Conservation (phyloP, 2,797 vertebrate genomes). For the Myoxocephalus aenaeus region DNA sequence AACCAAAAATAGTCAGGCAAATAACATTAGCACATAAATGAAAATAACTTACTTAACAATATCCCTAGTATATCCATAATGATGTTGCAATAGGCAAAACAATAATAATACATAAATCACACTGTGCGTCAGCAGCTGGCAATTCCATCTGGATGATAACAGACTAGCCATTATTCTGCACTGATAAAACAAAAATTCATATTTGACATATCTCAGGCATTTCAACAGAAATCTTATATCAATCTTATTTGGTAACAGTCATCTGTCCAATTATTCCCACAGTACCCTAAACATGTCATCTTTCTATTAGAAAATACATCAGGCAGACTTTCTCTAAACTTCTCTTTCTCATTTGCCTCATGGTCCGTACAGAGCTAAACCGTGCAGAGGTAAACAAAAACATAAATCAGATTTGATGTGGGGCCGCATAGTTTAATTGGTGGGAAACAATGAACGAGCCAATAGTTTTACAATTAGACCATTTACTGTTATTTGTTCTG, state of each 20-base stretch:
- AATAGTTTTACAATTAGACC: conserved; percentile 11
- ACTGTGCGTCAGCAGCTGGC: conserved; percentile 4
- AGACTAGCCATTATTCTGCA: conserved; percentile 11
- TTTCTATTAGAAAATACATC: not conserved
- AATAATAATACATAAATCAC: not conserved
- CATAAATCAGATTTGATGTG: not conserved
- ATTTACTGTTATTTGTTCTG: conserved; percentile 10
- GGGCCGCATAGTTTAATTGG: conserved; percentile 4
- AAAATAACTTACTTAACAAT: conserved; percentile 10
- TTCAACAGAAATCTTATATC: conserved; percentile 11
- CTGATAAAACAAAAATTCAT: conserved; percentile 14
- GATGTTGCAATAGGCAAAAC: not conserved
- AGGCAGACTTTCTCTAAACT: not conserved
- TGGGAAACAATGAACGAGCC: conserved; percentile 9
- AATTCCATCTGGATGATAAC: conserved; percentile 32
- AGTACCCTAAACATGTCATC: not conserved
- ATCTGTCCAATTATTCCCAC: not conserved
- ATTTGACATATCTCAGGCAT: conserved; percentile 8
- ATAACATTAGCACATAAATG: conserved; percentile 20
- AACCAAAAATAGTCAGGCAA: conserved; percentile 33
- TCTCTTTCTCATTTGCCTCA: not conserved
- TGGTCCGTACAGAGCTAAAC: not conserved
- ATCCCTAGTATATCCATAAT: conserved; percentile 26
- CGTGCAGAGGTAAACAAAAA: conserved; percentile 31
- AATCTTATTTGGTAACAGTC: not conserved